phyloP scores from a whole-genome alignment of 2,888 invertebrate genomes.

The Hirtodrosophila confusa region DNA sequence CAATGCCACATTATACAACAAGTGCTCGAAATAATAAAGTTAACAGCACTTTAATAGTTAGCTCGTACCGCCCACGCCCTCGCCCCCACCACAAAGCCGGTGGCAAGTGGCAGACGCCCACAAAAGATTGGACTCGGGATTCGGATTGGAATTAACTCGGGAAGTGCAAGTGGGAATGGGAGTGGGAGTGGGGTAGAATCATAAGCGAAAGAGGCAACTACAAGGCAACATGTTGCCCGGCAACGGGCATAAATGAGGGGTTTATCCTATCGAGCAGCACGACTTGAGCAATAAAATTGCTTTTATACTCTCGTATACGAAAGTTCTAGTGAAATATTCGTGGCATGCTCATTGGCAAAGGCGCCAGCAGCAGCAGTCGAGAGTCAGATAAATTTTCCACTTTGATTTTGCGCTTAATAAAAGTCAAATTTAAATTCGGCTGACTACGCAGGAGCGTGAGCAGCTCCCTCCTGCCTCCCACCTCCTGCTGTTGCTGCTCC shows the following conservation, averaged over 20 bases:
- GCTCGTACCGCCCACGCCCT: conserved; percentile 34
- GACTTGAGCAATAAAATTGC: conserved; percentile 80
- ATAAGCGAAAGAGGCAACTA: neutral
- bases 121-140: conserved; percentile 48
- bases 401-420: conserved; percentile 77
- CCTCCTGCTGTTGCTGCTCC: neutral
- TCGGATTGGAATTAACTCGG: conserved; percentile 46
- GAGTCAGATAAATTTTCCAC: conserved; percentile 70
- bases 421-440: conserved; percentile 79
- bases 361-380: conserved; percentile 21
- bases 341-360: conserved; percentile 56
- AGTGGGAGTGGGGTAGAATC: neutral
- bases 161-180: too few species aligned
- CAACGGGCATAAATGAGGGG: conserved; percentile 74
- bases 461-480: neutral
- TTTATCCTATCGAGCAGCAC: conserved; percentile 75
- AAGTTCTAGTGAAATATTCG: conserved; percentile 58
- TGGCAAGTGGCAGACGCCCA: conserved; percentile 50
- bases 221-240: conserved; percentile 72
- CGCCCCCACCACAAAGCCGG: conserved; percentile 22
- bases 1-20: conserved; percentile 76
- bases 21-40: conserved; percentile 80
- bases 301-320: conserved; percentile 55
- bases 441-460: conserved; percentile 62
- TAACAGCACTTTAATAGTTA: conserved; percentile 79